Percentiles rank a stretch among this genome's conserved stretches.
Evolutionary conservation across 2,888 invertebrate species (phyloP).

Genomic region (Polydrusus tereticollis): DNA sequence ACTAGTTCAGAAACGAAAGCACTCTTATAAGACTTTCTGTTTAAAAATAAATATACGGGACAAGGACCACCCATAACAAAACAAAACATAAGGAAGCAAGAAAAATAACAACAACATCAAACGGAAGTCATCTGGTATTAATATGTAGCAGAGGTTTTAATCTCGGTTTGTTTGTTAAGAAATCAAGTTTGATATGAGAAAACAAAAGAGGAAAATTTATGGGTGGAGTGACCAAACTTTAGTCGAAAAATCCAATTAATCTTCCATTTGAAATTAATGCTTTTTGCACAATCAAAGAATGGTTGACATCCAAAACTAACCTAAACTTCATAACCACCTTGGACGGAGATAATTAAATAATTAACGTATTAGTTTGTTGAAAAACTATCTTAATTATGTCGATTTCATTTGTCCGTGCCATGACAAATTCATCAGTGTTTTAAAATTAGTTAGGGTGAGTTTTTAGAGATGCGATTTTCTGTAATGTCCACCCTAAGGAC

Average conservation of each 20-base stretch:
- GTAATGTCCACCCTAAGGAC: slow-evolving; percentile 62
- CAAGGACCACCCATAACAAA: slow-evolving; percentile 35
- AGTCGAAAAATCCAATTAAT: no score
- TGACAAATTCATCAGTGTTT: not conserved
- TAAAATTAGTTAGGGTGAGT: slow-evolving; percentile 35
- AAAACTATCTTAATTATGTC: no score
- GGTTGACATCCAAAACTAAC: no score
- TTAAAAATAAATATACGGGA: not conserved
- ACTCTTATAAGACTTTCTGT: no score
- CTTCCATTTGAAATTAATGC: no score
- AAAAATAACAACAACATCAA: slow-evolving; percentile 32
- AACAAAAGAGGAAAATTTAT: slow-evolving; percentile 23
- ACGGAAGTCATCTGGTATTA: slow-evolving; percentile 28
- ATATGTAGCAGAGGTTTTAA: slow-evolving; percentile 4
- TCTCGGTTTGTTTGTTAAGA: slow-evolving; percentile 36
- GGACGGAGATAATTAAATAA: no score
- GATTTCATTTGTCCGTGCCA: no score
- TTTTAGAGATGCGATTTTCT: slow-evolving; percentile 59
- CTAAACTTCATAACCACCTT: no score
- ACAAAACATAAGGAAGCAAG: slow-evolving; percentile 30
- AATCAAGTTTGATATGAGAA: slow-evolving; percentile 21
- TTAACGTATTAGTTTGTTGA: not conserved
- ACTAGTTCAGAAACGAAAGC: no score
- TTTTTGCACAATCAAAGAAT: no score
- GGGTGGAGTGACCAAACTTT: slow-evolving; percentile 33